These are phyloP conservation scores for Sinelater perroti DNA, from an alignment of 2,888 invertebrate genomes.

Conservation along the genomic window DNA sequence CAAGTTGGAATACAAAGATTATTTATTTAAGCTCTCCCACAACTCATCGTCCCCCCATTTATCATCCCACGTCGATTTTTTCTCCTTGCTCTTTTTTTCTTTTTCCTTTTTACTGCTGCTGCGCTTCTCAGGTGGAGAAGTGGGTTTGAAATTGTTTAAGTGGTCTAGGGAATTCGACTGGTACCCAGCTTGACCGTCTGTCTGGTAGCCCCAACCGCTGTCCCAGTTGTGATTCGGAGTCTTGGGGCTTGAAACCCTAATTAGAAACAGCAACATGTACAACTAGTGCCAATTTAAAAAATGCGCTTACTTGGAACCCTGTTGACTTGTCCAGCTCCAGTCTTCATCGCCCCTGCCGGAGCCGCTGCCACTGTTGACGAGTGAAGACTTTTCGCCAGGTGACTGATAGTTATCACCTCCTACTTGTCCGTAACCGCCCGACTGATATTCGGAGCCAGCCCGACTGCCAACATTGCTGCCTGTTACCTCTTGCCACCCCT, in stretches of 20 bases:
- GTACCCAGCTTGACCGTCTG: conserved; percentile 54
- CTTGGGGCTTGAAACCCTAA: conserved; percentile 59
- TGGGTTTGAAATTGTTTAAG: conserved; percentile 49
- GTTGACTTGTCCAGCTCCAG: conserved; percentile 59
- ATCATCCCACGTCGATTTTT: conserved; percentile 54
- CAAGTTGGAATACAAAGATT: conserved; percentile 50
- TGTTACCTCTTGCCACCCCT: conserved; percentile 67
- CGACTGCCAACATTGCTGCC: conserved; percentile 44
- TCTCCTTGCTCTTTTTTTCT: conserved; percentile 52
- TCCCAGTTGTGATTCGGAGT: conserved; percentile 47
- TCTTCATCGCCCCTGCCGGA: conserved; percentile 54
- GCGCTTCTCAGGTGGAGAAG: conserved; percentile 48
- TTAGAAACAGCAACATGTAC: not conserved
- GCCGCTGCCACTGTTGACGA: conserved; percentile 57
- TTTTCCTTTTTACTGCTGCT: conserved; percentile 50
- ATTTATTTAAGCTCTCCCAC: conserved; percentile 70
- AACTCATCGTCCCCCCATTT: conserved; percentile 69
- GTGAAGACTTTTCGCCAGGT: conserved; percentile 61
- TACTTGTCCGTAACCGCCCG: conserved; percentile 59
- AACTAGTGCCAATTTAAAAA: not conserved
- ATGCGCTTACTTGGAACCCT: conserved; percentile 59
- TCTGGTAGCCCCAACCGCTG: conserved; percentile 54
- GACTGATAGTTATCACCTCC: conserved; percentile 59
- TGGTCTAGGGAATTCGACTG: conserved; percentile 54
- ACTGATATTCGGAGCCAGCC: conserved; percentile 44